Base-by-base conservation (phyloP, 2,113 vertebrate genomes). In the Proterorhinus semilunaris region DNA sequence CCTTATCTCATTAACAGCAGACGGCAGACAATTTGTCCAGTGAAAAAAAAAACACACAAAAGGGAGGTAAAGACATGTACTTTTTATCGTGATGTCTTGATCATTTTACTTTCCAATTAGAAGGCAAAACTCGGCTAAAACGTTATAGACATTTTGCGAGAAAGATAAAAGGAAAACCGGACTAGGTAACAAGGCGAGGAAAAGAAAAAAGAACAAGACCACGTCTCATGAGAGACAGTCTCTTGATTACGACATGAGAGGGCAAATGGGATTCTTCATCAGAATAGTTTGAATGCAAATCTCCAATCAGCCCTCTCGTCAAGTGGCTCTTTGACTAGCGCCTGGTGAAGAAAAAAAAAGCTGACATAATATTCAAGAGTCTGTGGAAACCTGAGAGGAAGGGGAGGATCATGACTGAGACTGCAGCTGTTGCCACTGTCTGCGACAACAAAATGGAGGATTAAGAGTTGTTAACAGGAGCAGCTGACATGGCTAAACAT, bases 391-490 rank as follows among this genome's bases (percentile, higher is more conserved):
- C 49, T 58, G 66, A 85, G 76, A 79, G 62, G 68, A 46, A 46
- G 67, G 17, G 17, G 50, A 78, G 67, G 54, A 48, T 9, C 10
- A 15, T 1, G 50, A 55, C 17, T 71, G 61, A 50, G 21, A 51
- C 57, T 67, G 73, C 79, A 85, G 85, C 85, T 85, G 81, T 67
- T 71, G 27, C 10, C 17, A 1, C 13, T 46, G 68, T 46, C 9
- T 49, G 7, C 47, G 16, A 46, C 43, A 55, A 21, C 50, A 51
- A 13, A 47, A 52, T 4, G 7, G 12, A 50, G 11, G 44, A 21
- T 63, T 42, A 51, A 5, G 57, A 10, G 45, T 42, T 10, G 48
- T 49, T 21, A 48, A n/a, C n/a, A 2, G 42, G 49, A 52, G 54
- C 63, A 67, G 62, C 55, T 46, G 53, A 16, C 36, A 7, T 2